Base-by-base conservation (phyloP, 1,140 invertebrate genomes). In the Lepidostoma basale region DNA sequence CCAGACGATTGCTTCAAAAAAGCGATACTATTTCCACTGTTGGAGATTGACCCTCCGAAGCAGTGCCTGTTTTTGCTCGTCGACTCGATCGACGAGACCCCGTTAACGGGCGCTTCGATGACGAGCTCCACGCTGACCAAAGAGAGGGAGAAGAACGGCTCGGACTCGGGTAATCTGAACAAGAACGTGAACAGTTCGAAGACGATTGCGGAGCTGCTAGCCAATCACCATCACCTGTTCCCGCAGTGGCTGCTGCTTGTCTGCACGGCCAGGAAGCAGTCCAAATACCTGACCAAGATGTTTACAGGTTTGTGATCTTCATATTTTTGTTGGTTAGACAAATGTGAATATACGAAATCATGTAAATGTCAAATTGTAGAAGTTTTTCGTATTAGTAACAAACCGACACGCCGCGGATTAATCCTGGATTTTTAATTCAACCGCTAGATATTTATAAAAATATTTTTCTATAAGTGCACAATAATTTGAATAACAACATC, bases 161-260 rank as follows among this genome's bases (percentile, higher is more conserved):
- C 63, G 26, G 79, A 78, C 42, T 72, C 70, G 18, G 77, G 78
- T 1, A 77, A 78, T 42, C 59, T 80, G 3, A 77, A 76, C 1
- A 73, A 79, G 0, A 82, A 79, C 74, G 82, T 76, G 33, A 84
- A 77, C 66, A 83, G 77, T 72, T 85, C 78, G 69, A 88, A 77
- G 76, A 94, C 90, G 10, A 94, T 97, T 12, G 92, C 92, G 0
- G 92, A 95, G 74, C 83, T 98, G 5, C 78, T 98, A 18, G 90
- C 94, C 0, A 92, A 92, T 70, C 93, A 96, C 78, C 94, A 96
- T 76, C 92, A 96, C 74, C 80, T 96, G n/a, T 90, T 98, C 74
- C 96, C 96, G 1, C 91, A 92, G 68, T 98, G 96, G 96, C 78
- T 98, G 28, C 84, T 97, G 39, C 84, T 98, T 0, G 90, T 98